These are phyloP conservation scores for Atlantisia rogersi DNA, from an alignment of 2,113 vertebrate species.

Conservation along the genomic window DNA sequence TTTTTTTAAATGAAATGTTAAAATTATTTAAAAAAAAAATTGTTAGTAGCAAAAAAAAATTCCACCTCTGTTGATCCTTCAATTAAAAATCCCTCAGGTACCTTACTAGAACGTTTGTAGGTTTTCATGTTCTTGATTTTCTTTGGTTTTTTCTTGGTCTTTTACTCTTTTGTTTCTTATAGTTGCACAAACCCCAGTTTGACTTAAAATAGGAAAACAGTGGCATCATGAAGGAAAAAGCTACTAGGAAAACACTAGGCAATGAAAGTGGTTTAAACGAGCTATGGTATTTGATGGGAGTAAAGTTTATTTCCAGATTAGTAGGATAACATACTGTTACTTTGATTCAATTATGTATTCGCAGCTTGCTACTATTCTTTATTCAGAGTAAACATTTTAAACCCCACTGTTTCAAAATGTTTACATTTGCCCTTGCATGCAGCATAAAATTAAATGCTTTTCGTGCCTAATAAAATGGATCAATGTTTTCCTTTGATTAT, in stretches of 20 bases:
- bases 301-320: not conserved
- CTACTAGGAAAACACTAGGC: not conserved
- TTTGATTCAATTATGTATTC: not conserved
- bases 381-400: not conserved
- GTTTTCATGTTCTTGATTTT: not conserved
- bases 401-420: not conserved
- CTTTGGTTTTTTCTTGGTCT: not conserved
- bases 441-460: not conserved
- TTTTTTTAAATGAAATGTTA: no score
- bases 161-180: not conserved
- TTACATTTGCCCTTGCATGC: not conserved
- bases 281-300: not conserved
- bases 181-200: rapidly evolving
- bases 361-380: not conserved
- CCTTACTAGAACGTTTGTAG: not conserved
- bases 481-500: not conserved
- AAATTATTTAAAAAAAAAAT: not conserved
- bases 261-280: not conserved
- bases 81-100: not conserved
- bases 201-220: not conserved
- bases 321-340: not conserved
- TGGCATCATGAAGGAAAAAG: not conserved
- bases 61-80: not conserved
- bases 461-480: not conserved
- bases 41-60: not conserved